Conservation (phyloP, 2,113 vertebrate species). For the Saimiri boliviensis region DNA sequence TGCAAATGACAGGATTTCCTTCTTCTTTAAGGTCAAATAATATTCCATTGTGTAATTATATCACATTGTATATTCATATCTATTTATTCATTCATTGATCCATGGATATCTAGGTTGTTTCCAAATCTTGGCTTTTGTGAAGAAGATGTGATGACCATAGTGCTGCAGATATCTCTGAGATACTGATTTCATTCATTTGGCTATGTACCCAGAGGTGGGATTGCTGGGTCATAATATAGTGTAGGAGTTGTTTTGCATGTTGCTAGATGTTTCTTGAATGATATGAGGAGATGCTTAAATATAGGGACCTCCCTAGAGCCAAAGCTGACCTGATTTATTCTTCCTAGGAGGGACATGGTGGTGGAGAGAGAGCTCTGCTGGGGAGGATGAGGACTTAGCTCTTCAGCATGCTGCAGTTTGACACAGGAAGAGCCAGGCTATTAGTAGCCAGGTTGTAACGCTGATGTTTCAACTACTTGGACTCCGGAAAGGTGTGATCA, state of each 20-base stretch:
- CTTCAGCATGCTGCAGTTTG: not conserved
- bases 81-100: not conserved
- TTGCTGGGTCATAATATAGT: not conserved
- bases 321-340: not conserved
- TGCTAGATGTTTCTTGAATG: not conserved
- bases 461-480: not conserved
- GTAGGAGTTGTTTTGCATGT: not conserved
- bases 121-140: not conserved
- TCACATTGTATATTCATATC: not conserved
- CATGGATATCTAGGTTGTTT: not conserved
- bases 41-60: not conserved
- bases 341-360: rapidly evolving
- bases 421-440: not conserved
- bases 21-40: not conserved
- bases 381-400: not conserved
- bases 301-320: not conserved
- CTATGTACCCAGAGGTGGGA: not conserved
- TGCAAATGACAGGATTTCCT: not conserved
- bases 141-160: rapidly evolving
- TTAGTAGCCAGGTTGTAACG: too few relatives aligned
- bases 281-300: not conserved
- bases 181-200: not conserved
- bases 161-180: too few relatives aligned
- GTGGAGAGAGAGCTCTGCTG: not conserved
- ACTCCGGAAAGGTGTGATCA: not conserved